A percentile compares a stretch with the other conserved stretches of the same genome.
phyloP scores from a whole-genome alignment of 2,113 vertebrate genomes.

The Vombatus ursinus region DNA sequence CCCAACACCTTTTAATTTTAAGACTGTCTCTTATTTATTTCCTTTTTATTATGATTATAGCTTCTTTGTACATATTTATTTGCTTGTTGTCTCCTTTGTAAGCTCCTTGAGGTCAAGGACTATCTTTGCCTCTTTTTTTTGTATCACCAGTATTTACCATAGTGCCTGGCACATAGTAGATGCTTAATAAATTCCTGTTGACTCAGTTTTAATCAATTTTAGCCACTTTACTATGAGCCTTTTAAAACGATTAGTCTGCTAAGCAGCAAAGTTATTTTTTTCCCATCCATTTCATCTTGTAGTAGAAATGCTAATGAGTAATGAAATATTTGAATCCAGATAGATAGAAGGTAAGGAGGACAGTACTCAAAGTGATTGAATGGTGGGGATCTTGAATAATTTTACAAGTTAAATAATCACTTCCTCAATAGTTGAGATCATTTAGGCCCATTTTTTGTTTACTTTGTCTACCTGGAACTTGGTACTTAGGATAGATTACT shows the following conservation, averaged over 20 bases:
- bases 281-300: background rate
- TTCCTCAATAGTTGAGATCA: background rate
- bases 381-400: background rate
- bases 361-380: background rate
- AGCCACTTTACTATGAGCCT: slow-evolving; percentile 31
- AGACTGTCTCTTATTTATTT: too few species aligned
- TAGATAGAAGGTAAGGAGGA: slow-evolving; percentile 17
- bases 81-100: background rate
- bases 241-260: slow-evolving; percentile 25
- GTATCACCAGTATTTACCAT: too few species aligned
- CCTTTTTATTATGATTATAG: too few species aligned
- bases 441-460: slow-evolving; percentile 8
- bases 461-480: background rate
- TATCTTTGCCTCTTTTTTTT: background rate
- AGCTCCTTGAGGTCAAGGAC: background rate
- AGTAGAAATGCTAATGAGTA: slow-evolving; percentile 18
- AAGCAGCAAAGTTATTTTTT: background rate
- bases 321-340: slow-evolving; percentile 13
- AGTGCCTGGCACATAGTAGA: background rate
- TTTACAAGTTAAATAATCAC: slow-evolving; percentile 37
- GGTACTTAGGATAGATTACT: background rate
- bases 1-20: too few species aligned
- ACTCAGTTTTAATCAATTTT: slow-evolving; percentile 26
- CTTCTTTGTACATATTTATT: too few species aligned
- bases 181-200: background rate